Percentiles rank a stretch among this genome's conserved stretches.
phyloP scores from a whole-genome alignment of 1,140 invertebrate species.

The Ruditapes philippinarum region DNA sequence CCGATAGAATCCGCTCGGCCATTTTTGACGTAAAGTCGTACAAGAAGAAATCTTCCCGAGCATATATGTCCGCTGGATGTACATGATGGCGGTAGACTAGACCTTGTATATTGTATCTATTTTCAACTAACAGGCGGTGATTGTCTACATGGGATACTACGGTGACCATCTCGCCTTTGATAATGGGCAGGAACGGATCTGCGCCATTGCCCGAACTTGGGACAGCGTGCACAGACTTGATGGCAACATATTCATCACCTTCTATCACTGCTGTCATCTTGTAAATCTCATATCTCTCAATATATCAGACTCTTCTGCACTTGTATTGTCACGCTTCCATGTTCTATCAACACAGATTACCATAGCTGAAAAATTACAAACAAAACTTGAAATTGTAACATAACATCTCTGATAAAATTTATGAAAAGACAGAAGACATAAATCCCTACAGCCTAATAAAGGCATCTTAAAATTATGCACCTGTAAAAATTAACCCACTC shows the following conservation, averaged over 20 bases:
- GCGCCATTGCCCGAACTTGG: neutral
- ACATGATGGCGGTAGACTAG: conserved; percentile 41
- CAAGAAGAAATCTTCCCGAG: conserved; percentile 54
- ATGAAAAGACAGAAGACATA: no score
- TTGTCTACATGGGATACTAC: neutral
- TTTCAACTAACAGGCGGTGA: conserved; percentile 15
- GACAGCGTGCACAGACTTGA: conserved; percentile 20
- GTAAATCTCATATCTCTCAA: neutral
- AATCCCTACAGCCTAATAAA: no score
- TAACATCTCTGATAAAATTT: no score
- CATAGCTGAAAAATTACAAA: neutral
- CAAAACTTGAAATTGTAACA: no score
- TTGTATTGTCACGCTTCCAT: neutral
- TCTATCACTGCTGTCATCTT: neutral
- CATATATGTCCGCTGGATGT: conserved; percentile 9
- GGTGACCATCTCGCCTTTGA: conserved; percentile 48
- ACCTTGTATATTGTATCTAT: conserved; percentile 9
- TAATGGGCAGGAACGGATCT: conserved; percentile 23
- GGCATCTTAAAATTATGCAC: no score
- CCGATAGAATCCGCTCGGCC: conserved; percentile 31
- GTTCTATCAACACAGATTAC: neutral
- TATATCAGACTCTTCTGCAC: neutral
- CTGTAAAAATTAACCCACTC: no score
- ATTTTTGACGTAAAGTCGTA: conserved; percentile 49
- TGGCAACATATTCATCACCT: neutral